Percentiles rank a stretch among this genome's conserved stretches.
phyloP scores from a whole-genome alignment of 2,888 invertebrate species.

The Portevinia maculata region DNA sequence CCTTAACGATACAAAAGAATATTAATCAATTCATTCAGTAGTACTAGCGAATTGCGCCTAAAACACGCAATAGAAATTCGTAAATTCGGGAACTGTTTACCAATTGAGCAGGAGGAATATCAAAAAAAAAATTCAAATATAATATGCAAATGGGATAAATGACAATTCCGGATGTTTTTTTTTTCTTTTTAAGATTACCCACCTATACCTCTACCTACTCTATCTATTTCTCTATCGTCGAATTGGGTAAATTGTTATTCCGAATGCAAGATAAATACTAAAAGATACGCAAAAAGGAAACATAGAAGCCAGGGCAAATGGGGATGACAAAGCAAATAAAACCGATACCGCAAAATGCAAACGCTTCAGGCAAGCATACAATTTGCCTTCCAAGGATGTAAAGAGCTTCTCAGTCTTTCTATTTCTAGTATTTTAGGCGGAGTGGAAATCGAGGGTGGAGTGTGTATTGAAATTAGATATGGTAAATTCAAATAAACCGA shows the following conservation, averaged over 20 bases:
- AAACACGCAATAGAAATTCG: too few species aligned
- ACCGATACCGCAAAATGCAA: slow-evolving; percentile 66
- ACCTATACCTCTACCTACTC: slow-evolving; percentile 2
- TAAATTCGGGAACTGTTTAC: slow-evolving; percentile 29
- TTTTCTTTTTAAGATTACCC: slow-evolving; percentile 13
- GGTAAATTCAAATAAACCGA: slow-evolving; percentile 61
- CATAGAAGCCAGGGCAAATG: slow-evolving; percentile 27
- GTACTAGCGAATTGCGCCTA: too few species aligned
- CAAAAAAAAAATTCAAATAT: slow-evolving; percentile 54
- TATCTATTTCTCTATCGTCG: not conserved
- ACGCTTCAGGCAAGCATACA: slow-evolving; percentile 54
- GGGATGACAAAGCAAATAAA: slow-evolving; percentile 63
- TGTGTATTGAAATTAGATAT: slow-evolving; percentile 64
- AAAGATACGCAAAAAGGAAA: slow-evolving; percentile 48
- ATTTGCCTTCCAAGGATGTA: slow-evolving; percentile 42
- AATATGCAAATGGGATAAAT: slow-evolving; percentile 60
- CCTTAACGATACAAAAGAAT: too few species aligned
- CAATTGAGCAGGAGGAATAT: slow-evolving; percentile 36
- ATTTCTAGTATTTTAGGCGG: slow-evolving; percentile 1
- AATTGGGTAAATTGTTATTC: slow-evolving; percentile 60
- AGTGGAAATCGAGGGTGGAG: not conserved
- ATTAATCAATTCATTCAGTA: too few species aligned
- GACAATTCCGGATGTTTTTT: slow-evolving; percentile 36
- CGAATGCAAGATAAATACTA: slow-evolving; percentile 65
- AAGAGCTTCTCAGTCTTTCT: slow-evolving; percentile 6